phyloP scores from a whole-genome alignment of 1,140 invertebrate species.

The Brachionus manjavacas region DNA sequence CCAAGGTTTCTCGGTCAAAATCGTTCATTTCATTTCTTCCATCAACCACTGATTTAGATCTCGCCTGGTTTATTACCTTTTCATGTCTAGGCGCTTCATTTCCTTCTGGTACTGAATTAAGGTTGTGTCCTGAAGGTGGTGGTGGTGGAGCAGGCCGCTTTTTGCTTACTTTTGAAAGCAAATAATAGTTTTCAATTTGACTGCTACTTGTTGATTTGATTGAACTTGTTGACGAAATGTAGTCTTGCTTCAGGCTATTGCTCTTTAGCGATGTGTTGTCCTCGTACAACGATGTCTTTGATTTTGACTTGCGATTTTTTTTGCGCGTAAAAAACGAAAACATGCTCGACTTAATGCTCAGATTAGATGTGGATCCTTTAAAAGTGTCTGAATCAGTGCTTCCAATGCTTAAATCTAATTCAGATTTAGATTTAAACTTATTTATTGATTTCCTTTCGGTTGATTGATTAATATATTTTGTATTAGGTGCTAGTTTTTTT shows the following conservation, averaged over 20 bases:
- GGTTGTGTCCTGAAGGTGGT: not conserved
- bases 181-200: not conserved
- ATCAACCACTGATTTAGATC: conserved; percentile 25
- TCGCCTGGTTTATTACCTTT: not conserved
- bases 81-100: not conserved
- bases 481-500: conserved; percentile 22
- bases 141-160: conserved; percentile 16
- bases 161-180: not conserved
- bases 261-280: not conserved
- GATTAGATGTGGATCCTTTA: not conserved
- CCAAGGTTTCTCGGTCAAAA: not conserved
- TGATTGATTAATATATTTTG: not conserved
- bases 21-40: not conserved
- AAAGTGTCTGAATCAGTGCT: not conserved
- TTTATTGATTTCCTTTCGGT: not conserved
- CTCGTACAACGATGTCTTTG: not conserved
- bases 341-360: conserved; percentile 18
- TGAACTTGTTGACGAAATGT: not conserved
- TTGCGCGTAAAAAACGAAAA: conserved; percentile 20
- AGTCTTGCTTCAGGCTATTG: not conserved
- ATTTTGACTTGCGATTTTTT: conserved; percentile 20
- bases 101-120: not conserved
- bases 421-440: conserved; percentile 26
- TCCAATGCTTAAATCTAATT: conserved; percentile 11
- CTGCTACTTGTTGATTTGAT: conserved; percentile 2